Percentiles rank a stretch among this genome's conserved stretches.
Evolutionary conservation across 2,888 invertebrate genomes (phyloP).

Genomic region (Perithous albicinctus): DNA sequence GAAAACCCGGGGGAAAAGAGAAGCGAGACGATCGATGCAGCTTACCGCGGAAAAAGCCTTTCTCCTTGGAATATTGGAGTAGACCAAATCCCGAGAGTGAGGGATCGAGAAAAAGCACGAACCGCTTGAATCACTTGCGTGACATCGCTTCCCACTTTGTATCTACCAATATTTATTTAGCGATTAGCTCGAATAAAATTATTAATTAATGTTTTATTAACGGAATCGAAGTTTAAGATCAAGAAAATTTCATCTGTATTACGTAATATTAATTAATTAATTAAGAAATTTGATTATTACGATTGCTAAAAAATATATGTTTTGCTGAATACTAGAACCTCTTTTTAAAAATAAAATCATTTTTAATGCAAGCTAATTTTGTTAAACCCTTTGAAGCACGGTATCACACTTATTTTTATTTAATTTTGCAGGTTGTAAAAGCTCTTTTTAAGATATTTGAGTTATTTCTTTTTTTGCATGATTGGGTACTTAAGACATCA

Average conservation of each 20-base stretch:
- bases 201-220: neutral
- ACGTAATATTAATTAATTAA: no score
- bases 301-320: no score
- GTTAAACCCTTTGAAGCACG: no score
- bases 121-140: slow-evolving; percentile 6
- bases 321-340: no score
- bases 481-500: no score
- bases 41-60: slow-evolving; percentile 29
- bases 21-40: slow-evolving; percentile 15
- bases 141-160: neutral
- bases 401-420: no score
- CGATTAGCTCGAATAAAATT: neutral
- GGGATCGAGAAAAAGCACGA: slow-evolving; percentile 45
- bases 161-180: neutral
- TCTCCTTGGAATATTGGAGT: slow-evolving; percentile 20
- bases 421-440: no score
- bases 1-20: slow-evolving; percentile 19
- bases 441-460: no score
- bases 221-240: neutral
- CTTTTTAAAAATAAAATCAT: no score
- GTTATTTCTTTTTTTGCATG: no score
- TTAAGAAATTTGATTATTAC: no score
- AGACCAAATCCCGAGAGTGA: slow-evolving; percentile 31
- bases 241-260: neutral
- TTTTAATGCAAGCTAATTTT: no score